Percentiles rank a stretch among this genome's conserved stretches.
Conservation (phyloP, 1,140 invertebrate species). For the Samia ricini region DNA sequence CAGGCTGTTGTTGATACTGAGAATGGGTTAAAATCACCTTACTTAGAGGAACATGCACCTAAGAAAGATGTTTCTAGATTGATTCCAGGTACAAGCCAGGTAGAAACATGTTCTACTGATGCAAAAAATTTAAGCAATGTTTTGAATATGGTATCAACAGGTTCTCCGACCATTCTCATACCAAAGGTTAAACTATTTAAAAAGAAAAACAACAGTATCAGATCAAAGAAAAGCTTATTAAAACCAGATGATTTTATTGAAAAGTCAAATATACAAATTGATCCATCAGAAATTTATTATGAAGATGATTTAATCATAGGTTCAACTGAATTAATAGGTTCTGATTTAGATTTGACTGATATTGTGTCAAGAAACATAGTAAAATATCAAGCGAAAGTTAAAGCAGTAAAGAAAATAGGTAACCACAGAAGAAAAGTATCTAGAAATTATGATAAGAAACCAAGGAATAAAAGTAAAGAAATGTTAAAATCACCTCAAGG, state of each 20-base stretch:
- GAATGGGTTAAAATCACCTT: slow-evolving; percentile 52
- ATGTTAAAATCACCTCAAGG: slow-evolving; percentile 49
- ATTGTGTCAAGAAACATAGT: slow-evolving; percentile 38
- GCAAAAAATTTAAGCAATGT: too few relatives aligned
- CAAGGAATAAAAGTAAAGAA: slow-evolving; percentile 47
- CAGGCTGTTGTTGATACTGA: slow-evolving; percentile 71
- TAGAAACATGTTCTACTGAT: too few relatives aligned
- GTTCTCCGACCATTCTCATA: slow-evolving; percentile 66
- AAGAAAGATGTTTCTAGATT: background rate
- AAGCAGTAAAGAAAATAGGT: slow-evolving; percentile 54
- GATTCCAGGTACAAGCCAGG: background rate
- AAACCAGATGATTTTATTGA: slow-evolving; percentile 22
- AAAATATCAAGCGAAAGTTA: slow-evolving; percentile 49
- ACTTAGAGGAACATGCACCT: slow-evolving; percentile 38
- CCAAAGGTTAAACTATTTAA: slow-evolving; percentile 32
- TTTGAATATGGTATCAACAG: slow-evolving; percentile 69
- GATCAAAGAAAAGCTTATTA: slow-evolving; percentile 33
- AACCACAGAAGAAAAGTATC: slow-evolving; percentile 64
- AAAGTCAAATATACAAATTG: slow-evolving; percentile 18
- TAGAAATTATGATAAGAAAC: slow-evolving; percentile 47
- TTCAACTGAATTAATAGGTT: slow-evolving; percentile 49
- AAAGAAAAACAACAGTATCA: slow-evolving; percentile 44
- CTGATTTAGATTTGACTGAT: slow-evolving; percentile 38
- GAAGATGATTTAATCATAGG: slow-evolving; percentile 54
- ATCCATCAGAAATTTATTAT: slow-evolving; percentile 55